phyloP scores from a whole-genome alignment of 2,797 vertebrate genomes.

The Anas georgica region DNA sequence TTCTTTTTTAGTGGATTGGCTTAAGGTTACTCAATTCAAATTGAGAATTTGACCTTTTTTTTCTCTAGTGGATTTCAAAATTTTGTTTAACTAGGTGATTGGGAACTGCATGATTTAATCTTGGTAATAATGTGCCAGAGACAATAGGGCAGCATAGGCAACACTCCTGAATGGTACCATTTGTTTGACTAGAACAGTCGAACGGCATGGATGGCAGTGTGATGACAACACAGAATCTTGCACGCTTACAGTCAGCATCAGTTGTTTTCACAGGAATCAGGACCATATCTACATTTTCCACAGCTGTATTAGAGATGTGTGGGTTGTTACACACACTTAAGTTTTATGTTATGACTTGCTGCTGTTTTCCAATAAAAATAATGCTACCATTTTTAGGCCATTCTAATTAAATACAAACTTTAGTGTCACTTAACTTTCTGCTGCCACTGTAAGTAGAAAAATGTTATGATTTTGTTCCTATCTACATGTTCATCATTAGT shows the following conservation, averaged over 20 bases:
- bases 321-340: rapidly evolving
- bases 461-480: not conserved
- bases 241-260: not conserved
- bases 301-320: rapidly evolving
- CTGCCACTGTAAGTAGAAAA: not conserved
- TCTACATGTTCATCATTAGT: too few species aligned
- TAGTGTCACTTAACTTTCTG: not conserved
- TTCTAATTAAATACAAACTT: not conserved
- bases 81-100: not conserved
- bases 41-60: not conserved
- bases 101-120: not conserved
- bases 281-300: not conserved
- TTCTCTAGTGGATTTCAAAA: not conserved
- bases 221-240: not conserved
- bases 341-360: not conserved
- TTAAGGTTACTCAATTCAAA: not conserved
- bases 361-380: not conserved
- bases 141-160: not conserved
- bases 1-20: not conserved
- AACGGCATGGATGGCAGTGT: rapidly evolving
- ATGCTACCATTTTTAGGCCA: not conserved
- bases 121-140: not conserved
- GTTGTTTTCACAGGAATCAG: not conserved
- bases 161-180: rapidly evolving
- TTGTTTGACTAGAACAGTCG: not conserved